Base-by-base conservation (phyloP, 2,888 invertebrate species). In the Camponotus fellah region DNA sequence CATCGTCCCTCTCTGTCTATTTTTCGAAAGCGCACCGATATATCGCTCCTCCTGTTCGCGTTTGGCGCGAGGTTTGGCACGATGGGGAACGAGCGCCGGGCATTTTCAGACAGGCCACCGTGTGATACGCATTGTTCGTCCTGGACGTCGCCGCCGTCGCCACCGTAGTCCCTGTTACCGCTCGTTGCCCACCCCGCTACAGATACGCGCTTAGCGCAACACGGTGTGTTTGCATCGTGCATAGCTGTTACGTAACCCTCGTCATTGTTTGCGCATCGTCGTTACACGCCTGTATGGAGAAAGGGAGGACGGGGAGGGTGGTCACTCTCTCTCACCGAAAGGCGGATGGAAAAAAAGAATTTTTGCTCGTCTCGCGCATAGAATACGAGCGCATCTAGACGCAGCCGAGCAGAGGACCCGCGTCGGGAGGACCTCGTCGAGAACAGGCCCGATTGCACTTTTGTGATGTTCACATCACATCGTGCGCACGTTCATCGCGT, bases 111-210 rank as follows among this genome's bases (percentile, higher is more conserved):
- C 91, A 89, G 87, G 86, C 91, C 91, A 86, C 90, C 91, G 92
- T 92, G 90, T 91, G 92, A 92, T 92, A 91, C 91, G 91, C 91
- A 92, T 93, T 93, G 92, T 92, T 91, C 87, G 88, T 86, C 86
- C 89, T 90, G 90, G 91, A 89, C 91, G 91, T 87, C 88, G 88
- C 85, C 83, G 84, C 89, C 77, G 85, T 82, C 89, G 83, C 83
- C 77, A 46, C 76, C 86, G 62, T 74, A 76, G 85, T 84, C 85
- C 90, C 86, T 88, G 88, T 88, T 89, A 83, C 89, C 87, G 87
- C 86, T 88, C 89, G 84, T 83, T 87, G 86, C 84, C 83, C 88
- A 87, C 88, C 88, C 88, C 75, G 88, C 77, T 53, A 69, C 72
- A 76, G 72, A 71, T 76, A 77, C 72, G 82, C 81, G 75, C 64